Evolutionary conservation across 1,140 invertebrate species (phyloP), one percentile per base, ranked within the genome.

Genomic region (Sitobion miscanthi): DNA sequence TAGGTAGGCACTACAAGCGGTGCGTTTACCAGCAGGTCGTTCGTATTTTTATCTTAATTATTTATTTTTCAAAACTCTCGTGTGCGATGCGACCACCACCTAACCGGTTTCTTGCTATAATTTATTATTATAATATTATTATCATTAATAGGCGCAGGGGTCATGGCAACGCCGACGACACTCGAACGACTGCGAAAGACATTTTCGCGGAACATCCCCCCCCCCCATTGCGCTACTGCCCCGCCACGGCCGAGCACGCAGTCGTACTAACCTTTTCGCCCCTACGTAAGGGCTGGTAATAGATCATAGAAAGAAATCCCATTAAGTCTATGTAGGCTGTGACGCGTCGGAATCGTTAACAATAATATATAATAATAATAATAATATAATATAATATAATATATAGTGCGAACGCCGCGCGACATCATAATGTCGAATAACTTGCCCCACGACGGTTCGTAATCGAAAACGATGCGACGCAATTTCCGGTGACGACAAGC

Each of bases 401-500:
- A 8, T 8, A 47, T 47, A 7, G 30, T 35, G 62, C 62, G 62
- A 69, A 14, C 38, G 38, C 38, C 57, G 57, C 57, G 25, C 17
- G 62, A 69, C 62, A 77, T 77, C 62, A 77, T n/a, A n/a, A 77
- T 5, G 62, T 77, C 62, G 14, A 77, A 77, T 77, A 35, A 77
- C 62, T 77, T 14, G 30, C 14, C 14, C 62, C 21, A 9, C 62
- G 62, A 77, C n/a, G 30, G 11, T 77, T n/a, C 42, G 42, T 85
- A 35, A 88, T 88, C 87, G 87, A 88, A 52, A 52, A 52, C 49
- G 47, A 88, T 35, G 49, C 47, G 49, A 52, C 87, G 87, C 35
- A 88, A 88, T 88, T 88, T 88, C 87, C 87, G 87, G n/a, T n/a
- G n/a, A 52, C 47, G 87, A 88, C 87, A 49, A 88, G 47, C 0